Base-by-base conservation (phyloP, 2,797 vertebrate genomes). In the Rhinoraja longicauda region DNA sequence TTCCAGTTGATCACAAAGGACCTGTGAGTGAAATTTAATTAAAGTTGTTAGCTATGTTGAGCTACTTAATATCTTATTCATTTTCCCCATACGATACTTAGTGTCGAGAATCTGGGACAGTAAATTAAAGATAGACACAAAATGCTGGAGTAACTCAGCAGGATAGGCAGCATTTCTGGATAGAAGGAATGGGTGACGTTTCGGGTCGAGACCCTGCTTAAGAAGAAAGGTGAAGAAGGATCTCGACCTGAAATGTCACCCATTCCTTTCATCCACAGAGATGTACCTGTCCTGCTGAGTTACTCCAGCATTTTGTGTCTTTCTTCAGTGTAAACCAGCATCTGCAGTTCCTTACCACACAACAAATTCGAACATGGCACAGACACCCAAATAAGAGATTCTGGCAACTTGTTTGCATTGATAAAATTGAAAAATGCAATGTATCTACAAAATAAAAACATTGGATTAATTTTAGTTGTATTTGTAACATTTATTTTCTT, bases 401-500 rank as follows among this genome's bases (percentile, higher is more conserved):
- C 45, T 82, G 79, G 26, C 45, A 29, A 82, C 79, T 12, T 57
- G 26, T 26, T 21, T 5, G 45, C 26, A 57, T 57, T 82, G 29
- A 26, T 64, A 64, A 88, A 26, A 91, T 39, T 67, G 32, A 72
- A 72, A 90, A 70, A 32, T 39, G 19, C 36, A 17, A 19, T 88
- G 29, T 36, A 29, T 64, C 29, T 88, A 1, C 10, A 70, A 91
- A 72, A 39, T 45, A 32, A 72, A 91, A 26, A 70, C 21, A n/a
- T 2, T 62, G 57, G 19, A 32, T 91, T 91, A 26, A 53, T 91
- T 92, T 45, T 39, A 92, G 12, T 24, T 73, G 5, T n/a, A 6
- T 92, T 92, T 73, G 24, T 75, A 92, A 92, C 39, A 84, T 93
- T 93, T 91, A 73, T 93, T 94, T 93, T 93, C 95, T 90, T 95